Evolutionary conservation across 2,888 invertebrate genomes (phyloP), one percentile per base, ranked within the genome.

Genomic region (Pollenia angustigena): DNA sequence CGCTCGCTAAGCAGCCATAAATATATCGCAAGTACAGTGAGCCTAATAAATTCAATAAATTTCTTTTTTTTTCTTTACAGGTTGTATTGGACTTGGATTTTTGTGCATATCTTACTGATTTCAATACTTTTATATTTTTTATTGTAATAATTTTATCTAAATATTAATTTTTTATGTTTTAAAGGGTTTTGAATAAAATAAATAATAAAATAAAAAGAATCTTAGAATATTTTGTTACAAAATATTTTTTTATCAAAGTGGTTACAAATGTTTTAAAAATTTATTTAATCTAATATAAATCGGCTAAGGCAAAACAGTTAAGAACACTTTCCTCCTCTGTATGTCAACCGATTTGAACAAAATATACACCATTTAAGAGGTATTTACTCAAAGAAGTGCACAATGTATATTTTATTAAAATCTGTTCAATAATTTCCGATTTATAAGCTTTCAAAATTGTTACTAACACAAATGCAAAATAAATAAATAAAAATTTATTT

Each of bases 1-100:
- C 18, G 18, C 18, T 23, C 18, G 18, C 18, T 23, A 23, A 23
- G 2, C n/a, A n/a, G n/a, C n/a, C n/a, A n/a, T n/a, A n/a, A n/a
- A n/a, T n/a, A n/a, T n/a, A n/a, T n/a, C n/a, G n/a, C n/a, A n/a
- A 18, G 12, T 12, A 46, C 32, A 72, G 40, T 44, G 16, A 48
- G 50, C 0, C 52, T 54, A 64, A 40, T 64, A 40, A 32, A 50
- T 23, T 12, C n/a, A 18, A 0, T n/a, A 14, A 7, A 23, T n/a
- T 72, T 4, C 1, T 23, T 58, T 68, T 69, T 32, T 32, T 50
- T n/a, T 68, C 14, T 56, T 87, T 87, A 6, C 87, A 92, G 92
- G 81, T 88, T 92, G 78, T 92, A 91, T 58, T 92, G 92, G 92
- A 84, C 89, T 23, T 90, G 90, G 90, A 68, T 88, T 58, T 90